Evolutionary conservation across 2,888 invertebrate genomes (phyloP), one percentile per base, ranked within the genome.

Genomic region (Leuctra nigra): DNA sequence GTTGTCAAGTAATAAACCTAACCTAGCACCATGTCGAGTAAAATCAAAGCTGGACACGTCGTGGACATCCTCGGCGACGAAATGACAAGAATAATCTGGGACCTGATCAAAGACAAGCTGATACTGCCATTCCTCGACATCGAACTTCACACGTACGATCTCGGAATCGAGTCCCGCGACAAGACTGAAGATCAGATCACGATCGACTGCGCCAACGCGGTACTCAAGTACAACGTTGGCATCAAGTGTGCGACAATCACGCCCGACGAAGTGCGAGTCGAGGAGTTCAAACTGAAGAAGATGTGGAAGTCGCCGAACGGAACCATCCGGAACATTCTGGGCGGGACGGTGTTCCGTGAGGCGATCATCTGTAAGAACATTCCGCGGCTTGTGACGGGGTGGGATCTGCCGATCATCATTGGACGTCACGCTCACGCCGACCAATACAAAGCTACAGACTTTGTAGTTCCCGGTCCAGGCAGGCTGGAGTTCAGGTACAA

Each of bases 221-320:
- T 98, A 56, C 90, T 93, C 71, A 92, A 93, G 70, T 97, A 95
- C 77, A 96, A 94, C 73, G 98, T 99, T 53, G 99, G 98, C 39
- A 92, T 99, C 63, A 99, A 99, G 73, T 99, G 99, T 75, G 98
- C 98, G 22, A 92, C 98, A 2, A 99, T 98, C 63, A 98, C 98
- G 1, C 97, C 98, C 1, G 98, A 98, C 72, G 98, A 98, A 72
- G 89, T 91, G 35, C 80, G 98, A 69, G 95, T 98, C 0, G 88
- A 91, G 73, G 91, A 91, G 72, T 90, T 91, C 69, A 87, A 89
- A 1, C 71, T 91, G 63, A 89, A 91, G 69, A 79, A 90, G 70
- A 91, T 91, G 91, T 91, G 91, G 91, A 91, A 88, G 70, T 90
- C 89, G 52, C 91, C 91, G 0, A 91, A 91, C 68, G 91, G 91